Conservation (phyloP, 2,888 invertebrate genomes). For the Ophonus ardosiacus region DNA sequence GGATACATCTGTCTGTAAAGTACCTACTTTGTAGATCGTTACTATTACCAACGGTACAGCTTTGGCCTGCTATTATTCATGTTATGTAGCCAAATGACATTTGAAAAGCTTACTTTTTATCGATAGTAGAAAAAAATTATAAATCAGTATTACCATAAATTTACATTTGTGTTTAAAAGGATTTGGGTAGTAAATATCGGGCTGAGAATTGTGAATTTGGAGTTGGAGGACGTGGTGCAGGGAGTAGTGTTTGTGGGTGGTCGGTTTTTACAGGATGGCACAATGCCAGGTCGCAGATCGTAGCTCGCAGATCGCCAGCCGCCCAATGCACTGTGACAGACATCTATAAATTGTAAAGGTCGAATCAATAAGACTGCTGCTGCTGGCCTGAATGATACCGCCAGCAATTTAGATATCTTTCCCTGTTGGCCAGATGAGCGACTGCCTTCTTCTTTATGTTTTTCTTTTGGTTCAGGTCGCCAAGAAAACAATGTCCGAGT, state of each 20-base stretch:
- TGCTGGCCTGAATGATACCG: conserved; percentile 46
- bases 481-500: conserved; percentile 48
- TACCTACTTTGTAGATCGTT: too few species aligned
- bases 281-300: conserved; percentile 40
- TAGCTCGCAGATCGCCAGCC: not conserved
- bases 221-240: not conserved
- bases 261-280: conserved; percentile 52
- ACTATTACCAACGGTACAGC: too few species aligned
- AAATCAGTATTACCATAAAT: not conserved
- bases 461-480: conserved; percentile 11
- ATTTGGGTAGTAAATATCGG: not conserved
- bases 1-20: too few species aligned
- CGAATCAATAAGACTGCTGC: conserved; percentile 58
- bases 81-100: too few species aligned
- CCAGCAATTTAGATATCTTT: conserved; percentile 58
- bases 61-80: too few species aligned
- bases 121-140: too few species aligned
- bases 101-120: too few species aligned
- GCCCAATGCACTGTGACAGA: conserved; percentile 59
- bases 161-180: not conserved
- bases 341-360: conserved; percentile 56
- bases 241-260: conserved; percentile 40
- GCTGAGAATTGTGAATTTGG: not conserved
- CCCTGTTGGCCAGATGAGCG: conserved; percentile 50
- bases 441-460: conserved; percentile 33